Base-by-base conservation (phyloP, 2,113 vertebrate species). In the Microcebus lehilahytsara region DNA sequence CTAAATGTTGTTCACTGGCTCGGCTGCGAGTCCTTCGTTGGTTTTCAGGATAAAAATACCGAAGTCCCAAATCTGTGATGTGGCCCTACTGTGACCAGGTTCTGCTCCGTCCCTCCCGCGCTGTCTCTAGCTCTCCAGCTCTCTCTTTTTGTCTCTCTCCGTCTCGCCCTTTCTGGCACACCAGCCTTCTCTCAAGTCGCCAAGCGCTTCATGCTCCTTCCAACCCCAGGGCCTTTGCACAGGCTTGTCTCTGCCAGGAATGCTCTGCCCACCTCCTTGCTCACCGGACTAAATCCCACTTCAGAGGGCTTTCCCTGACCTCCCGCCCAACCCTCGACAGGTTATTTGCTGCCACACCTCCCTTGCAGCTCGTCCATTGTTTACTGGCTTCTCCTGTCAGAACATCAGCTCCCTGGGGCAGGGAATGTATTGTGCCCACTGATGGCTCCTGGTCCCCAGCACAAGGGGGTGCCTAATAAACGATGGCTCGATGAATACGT, bases 401-500 rank as follows among this genome's bases (percentile, higher is more conserved):
- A 27, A 46, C 19, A 34, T 3, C 32, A 7, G 6, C 25, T 83
- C 58, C 72, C 62, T 0, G 13, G n/a, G 49, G 22, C 12, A 37
- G 40, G 32, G 0, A 42, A 14, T 49, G 34, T 3, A 10, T 20
- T 49, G 3, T 2, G 4, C 60, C 34, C 25, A 37, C 40, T 9
- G 11, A 30, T 0, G 23, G 20, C 6, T 67, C 34, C 60, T 32
- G 49, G 49, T 49, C 17, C 42, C 4, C 5, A 8, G 25, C 58
- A 37, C 2, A 9, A 27, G 6, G 8, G 25, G 67, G 42, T 11
- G 20, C 22, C 40, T 46, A 10, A 7, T 67, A 72, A 84, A 42
- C 4, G 1, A 17, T 10, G 72, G 66, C 10, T 66, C 9, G 0
- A 1, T 3, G 56, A 69, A 25, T 14, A n/a, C 51, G 10, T 0